Conservation (phyloP, 2,888 invertebrate species). For the Drosophila infuscata region DNA sequence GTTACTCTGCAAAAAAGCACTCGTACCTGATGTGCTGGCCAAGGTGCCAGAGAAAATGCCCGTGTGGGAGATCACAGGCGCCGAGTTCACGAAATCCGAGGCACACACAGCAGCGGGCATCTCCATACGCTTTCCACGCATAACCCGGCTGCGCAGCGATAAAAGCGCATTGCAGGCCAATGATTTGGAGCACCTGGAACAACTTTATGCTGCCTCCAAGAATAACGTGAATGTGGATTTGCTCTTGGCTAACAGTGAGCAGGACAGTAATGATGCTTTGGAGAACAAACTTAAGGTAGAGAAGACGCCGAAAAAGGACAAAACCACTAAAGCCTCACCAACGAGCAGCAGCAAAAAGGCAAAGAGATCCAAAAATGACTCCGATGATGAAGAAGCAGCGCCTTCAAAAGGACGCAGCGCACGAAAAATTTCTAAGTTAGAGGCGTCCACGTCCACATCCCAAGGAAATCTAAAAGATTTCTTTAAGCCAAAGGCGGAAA, state of each 20-base stretch:
- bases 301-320: slow-evolving; percentile 65
- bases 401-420: slow-evolving; percentile 15
- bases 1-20: slow-evolving; percentile 92
- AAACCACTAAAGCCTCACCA: neutral
- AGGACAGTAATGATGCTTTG: slow-evolving; percentile 34
- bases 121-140: slow-evolving; percentile 96
- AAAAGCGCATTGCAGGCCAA: slow-evolving; percentile 95
- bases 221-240: slow-evolving; percentile 83
- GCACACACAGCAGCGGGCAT: slow-evolving; percentile 97
- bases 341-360: slow-evolving; percentile 50
- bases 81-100: slow-evolving; percentile 91
- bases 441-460: slow-evolving; percentile 6
- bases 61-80: slow-evolving; percentile 97
- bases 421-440: slow-evolving; percentile 47
- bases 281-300: slow-evolving; percentile 62
- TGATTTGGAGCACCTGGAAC: slow-evolving; percentile 89
- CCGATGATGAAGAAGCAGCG: slow-evolving; percentile 35
- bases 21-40: slow-evolving; percentile 96
- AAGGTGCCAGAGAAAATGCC: slow-evolving; percentile 93
- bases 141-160: slow-evolving; percentile 92
- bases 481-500: slow-evolving; percentile 48
- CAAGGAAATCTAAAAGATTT: slow-evolving; percentile 54
- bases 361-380: slow-evolving; percentile 23
- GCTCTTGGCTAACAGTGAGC: slow-evolving; percentile 73
- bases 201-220: slow-evolving; percentile 89